phyloP scores from a whole-genome alignment of 37 sponge, comb jelly and placozoan species.

The Cladorhizidae sp. region DNA sequence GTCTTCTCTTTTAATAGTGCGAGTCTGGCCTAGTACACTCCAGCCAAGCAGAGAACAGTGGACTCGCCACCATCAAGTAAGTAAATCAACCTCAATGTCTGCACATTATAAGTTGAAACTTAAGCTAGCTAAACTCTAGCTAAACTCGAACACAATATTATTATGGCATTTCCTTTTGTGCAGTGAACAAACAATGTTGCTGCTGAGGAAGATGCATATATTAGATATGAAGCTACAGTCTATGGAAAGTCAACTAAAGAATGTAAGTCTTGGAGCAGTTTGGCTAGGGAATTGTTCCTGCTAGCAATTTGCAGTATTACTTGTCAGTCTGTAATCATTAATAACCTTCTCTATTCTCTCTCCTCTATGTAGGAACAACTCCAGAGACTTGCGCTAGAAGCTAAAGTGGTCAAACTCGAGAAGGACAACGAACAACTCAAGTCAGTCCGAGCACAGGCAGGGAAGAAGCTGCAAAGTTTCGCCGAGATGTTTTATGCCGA shows the following conservation, averaged over 20 bases:
- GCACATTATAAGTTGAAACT: no score
- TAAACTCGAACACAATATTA: no score
- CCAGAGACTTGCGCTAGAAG: conserved; percentile 55
- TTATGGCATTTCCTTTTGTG: no score
- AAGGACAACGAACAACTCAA: conserved; percentile 53
- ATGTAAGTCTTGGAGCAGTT: not conserved
- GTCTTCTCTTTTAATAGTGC: no score
- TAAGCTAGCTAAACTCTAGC: no score
- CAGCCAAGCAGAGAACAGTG: no score
- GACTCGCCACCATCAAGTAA: no score
- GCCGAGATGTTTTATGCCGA: conserved; percentile 52
- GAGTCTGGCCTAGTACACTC: no score
- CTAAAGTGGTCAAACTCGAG: conserved; percentile 57
- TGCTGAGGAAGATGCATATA: conserved; percentile 42
- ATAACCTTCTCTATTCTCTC: not conserved
- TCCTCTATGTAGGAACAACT: conserved; percentile 42
- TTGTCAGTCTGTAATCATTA: not conserved
- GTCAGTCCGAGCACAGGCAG: conserved; percentile 24
- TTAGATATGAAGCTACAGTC: conserved; percentile 54
- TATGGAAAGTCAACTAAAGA: conserved; percentile 51
- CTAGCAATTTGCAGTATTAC: not conserved
- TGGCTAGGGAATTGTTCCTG: not conserved
- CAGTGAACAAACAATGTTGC: conserved; percentile 39
- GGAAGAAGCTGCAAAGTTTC: conserved; percentile 60
- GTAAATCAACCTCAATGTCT: no score